Evolutionary conservation across 2,797 vertebrate species (phyloP).

Genomic region (Vespertilio murinus): DNA sequence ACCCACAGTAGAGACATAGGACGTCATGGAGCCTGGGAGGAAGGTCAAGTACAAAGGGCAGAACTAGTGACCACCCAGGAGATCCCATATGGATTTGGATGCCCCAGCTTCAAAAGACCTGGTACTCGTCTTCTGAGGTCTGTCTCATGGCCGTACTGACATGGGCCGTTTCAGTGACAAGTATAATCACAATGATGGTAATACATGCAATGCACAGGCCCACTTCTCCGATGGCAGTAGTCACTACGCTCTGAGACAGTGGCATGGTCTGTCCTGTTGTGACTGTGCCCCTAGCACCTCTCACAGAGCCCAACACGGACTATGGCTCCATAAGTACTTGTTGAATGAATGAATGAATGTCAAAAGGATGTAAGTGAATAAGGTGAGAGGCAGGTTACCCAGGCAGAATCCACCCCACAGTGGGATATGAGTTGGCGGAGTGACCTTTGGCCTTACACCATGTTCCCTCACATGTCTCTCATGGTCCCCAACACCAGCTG

Average conservation of each 20-base stretch:
- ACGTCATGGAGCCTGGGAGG: not conserved
- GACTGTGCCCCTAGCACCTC: not conserved
- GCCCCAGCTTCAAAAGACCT: no score
- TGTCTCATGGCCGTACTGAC: not conserved
- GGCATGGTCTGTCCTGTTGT: not conserved
- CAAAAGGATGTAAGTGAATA: not conserved
- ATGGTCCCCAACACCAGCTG: not conserved
- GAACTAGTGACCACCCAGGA: no score
- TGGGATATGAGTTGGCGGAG: not conserved
- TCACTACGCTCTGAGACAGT: not conserved
- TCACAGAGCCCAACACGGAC: not conserved
- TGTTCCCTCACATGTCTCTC: not conserved
- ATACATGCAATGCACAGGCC: not conserved
- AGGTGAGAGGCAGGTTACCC: not conserved
- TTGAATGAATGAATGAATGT: not conserved
- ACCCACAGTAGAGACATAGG: not conserved
- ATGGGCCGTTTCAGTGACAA: not conserved
- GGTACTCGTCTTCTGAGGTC: not conserved
- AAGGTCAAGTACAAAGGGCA: not conserved
- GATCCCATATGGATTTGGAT: no score
- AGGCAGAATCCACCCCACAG: not conserved
- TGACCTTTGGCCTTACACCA: not conserved
- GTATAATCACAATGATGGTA: rapidly evolving
- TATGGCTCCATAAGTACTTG: not conserved
- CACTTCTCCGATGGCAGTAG: not conserved